Base-by-base conservation (phyloP, 2,113 vertebrate species). In the Halcyon malimbica region DNA sequence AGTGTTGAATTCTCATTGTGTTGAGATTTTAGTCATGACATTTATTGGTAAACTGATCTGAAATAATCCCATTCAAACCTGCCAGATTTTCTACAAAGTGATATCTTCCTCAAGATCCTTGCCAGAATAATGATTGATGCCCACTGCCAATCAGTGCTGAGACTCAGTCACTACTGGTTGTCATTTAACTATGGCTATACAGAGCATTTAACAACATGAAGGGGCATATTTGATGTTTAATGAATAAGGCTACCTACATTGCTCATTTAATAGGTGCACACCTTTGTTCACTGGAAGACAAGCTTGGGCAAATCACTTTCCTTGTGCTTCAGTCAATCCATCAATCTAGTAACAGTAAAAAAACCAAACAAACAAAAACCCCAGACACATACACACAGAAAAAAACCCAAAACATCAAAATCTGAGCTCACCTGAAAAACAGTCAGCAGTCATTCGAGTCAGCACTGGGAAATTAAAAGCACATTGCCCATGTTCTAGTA, bases 111-210 rank as follows among this genome's bases (percentile, higher is more conserved):
- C 53, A 64, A 54, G 44, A 64, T 71, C 60, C 35, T 80, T 75
- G 73, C 80, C 68, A 67, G 44, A 81, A 77, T 74, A 84, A 85
- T 94, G 92, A 97, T 87, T 97, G 96, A 98, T 96, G 83, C 35
- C 16, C 2, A 6, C 42, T 96, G 90, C 50, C 97, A 90, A 46
- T 96, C 93, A 97, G 35, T 56, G 41, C 39, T 60, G 33, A 93
- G 84, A 64, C 56, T 85, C 90, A 92, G 85, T 60, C 3, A 0
- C 42, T 90, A 54, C 92, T 92, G 96, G 20, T 51, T 96, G 69
- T 74, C 73, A 79, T 92, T 86, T 81, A 74, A 39, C 62, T 37
- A 13, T 10, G 68, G 28, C 81, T 93, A 57, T 62, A 60, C 31
- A 59, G 57, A 83, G 20, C 64, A 26, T 90, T 84, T 48, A 95